Evolutionary conservation across 2,888 invertebrate species (phyloP).

Genomic region (Atethmia centrago): DNA sequence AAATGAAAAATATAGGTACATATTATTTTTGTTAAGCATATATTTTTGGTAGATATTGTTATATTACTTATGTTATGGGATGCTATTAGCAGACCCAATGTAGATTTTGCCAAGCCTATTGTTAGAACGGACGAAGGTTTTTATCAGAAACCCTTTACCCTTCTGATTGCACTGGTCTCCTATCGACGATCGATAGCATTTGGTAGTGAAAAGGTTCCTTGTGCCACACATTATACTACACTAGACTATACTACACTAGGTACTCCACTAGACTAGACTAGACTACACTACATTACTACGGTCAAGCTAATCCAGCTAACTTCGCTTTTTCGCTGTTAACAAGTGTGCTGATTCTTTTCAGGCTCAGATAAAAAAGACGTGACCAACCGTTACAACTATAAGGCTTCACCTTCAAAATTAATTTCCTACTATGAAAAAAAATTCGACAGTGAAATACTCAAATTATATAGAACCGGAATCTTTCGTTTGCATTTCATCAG

Average conservation of each 20-base stretch:
- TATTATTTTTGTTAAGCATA: conserved; percentile 1
- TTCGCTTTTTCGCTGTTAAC: background rate
- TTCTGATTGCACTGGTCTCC: background rate
- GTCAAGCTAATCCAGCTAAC: background rate
- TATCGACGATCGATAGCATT: background rate
- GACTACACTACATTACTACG: background rate
- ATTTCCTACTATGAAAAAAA: conserved; percentile 27
- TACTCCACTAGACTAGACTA: too few species aligned
- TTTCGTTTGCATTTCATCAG: conserved; percentile 24
- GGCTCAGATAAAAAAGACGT: background rate
- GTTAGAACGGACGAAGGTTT: background rate
- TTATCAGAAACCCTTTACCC: background rate
- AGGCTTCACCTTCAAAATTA: background rate
- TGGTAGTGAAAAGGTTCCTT: background rate
- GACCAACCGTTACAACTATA: background rate
- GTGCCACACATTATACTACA: background rate
- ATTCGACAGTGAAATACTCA: background rate
- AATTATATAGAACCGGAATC: conserved; percentile 33
- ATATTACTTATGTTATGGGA: background rate
- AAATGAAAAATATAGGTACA: background rate
- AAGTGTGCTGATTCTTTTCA: background rate
- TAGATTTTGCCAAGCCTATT: background rate
- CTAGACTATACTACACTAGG: background rate
- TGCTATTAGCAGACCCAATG: background rate
- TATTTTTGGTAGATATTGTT: background rate